Percentiles rank a stretch among this genome's conserved stretches.
Evolutionary conservation across 2,113 vertebrate species (phyloP).

Genomic region (Gallinago jamesoni): DNA sequence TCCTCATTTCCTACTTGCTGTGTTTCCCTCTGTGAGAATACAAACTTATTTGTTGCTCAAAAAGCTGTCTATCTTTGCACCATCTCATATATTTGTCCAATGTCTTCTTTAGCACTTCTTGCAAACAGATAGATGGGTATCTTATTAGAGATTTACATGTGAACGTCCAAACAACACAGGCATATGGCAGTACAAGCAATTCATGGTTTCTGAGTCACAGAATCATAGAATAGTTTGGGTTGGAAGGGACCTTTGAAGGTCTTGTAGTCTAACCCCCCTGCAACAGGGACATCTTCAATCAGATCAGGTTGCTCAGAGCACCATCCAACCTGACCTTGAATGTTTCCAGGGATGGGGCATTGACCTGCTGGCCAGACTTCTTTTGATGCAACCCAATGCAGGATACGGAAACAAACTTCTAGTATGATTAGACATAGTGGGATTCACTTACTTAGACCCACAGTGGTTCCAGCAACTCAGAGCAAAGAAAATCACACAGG

Average conservation of each 20-base stretch:
- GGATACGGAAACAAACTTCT: background rate
- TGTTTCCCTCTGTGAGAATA: background rate
- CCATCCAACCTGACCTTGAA: background rate
- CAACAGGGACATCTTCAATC: no score
- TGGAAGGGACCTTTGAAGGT: background rate
- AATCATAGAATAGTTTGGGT: background rate
- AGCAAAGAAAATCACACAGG: background rate
- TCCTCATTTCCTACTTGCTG: background rate
- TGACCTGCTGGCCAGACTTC: accelerated
- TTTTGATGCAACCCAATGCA: background rate
- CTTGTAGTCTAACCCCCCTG: background rate
- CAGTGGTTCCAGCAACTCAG: background rate
- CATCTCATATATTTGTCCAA: background rate
- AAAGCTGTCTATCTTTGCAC: background rate
- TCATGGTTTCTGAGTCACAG: background rate
- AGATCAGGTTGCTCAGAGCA: background rate
- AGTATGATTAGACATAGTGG: background rate
- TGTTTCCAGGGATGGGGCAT: background rate
- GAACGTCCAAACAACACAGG: background rate
- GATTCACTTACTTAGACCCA: background rate
- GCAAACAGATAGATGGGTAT: background rate
- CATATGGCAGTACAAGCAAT: background rate
- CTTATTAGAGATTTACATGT: background rate
- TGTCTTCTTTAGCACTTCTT: background rate
- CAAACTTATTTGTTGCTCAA: background rate